phyloP scores from a whole-genome alignment of 2,797 vertebrate genomes.

The Sandelia bainsii region DNA sequence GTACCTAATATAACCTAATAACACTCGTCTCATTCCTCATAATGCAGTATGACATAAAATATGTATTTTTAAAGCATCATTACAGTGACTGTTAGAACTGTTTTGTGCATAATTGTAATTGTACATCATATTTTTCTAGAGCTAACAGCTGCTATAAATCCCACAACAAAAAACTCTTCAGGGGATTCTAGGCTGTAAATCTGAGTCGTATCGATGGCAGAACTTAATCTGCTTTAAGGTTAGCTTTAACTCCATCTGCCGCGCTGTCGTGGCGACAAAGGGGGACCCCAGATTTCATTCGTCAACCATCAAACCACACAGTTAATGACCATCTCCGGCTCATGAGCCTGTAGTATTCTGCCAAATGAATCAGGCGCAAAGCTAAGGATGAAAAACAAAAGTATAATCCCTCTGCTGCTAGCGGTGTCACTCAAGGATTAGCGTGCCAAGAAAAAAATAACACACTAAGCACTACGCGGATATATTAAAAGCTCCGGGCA shows the following conservation, averaged over 20 bases:
- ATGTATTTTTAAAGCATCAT: background rate
- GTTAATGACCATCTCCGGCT: constrained; percentile 44
- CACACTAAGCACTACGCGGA: constrained; percentile 71
- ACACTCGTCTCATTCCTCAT: background rate
- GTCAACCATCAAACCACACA: constrained; percentile 43
- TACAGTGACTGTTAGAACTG: background rate
- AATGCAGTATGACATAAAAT: background rate
- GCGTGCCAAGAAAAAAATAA: constrained; percentile 66
- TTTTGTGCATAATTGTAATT: background rate
- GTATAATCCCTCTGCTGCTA: constrained; percentile 79
- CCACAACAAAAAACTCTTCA: constrained; percentile 11
- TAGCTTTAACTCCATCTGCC: constrained; percentile 63
- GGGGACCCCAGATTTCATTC: constrained; percentile 28
- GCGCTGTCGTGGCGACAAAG: constrained; percentile 23
- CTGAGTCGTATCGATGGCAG: constrained; percentile 54
- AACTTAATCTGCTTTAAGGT: constrained; percentile 68
- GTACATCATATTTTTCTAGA: background rate
- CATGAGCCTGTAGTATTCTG: constrained; percentile 29
- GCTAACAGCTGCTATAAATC: background rate
- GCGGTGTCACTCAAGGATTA: constrained; percentile 86
- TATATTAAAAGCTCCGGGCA: constrained; percentile 69
- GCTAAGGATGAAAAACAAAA: constrained; percentile 74
- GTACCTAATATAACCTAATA: background rate
- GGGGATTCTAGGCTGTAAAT: constrained; percentile 36
- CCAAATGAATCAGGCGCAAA: constrained; percentile 67